phyloP scores from a whole-genome alignment of 2,888 invertebrate species.

The Cylloceria caligata region DNA sequence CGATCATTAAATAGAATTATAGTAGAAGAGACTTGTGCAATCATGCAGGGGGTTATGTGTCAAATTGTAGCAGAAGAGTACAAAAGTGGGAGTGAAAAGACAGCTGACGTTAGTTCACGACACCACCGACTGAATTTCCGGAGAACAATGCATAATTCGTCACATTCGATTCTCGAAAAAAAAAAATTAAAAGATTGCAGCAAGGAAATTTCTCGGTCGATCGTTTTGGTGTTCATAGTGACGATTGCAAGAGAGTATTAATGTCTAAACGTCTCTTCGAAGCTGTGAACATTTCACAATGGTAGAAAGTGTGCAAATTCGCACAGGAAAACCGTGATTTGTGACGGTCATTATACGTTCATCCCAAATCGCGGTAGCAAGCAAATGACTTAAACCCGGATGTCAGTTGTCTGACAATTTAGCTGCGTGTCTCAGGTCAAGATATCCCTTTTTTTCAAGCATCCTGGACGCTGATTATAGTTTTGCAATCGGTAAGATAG shows the following conservation, averaged over 20 bases:
- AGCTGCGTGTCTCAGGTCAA: slow-evolving; percentile 5
- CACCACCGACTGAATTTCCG: neutral
- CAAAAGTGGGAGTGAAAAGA: slow-evolving; percentile 7
- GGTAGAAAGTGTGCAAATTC: slow-evolving; percentile 13
- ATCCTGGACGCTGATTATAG: slow-evolving; percentile 20
- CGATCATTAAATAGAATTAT: neutral
- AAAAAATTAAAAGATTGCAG: too few species aligned
- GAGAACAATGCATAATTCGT: too few species aligned
- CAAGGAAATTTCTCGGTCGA: neutral
- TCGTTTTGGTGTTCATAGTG: neutral
- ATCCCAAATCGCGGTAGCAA: too few species aligned
- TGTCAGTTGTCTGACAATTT: slow-evolving; percentile 14
- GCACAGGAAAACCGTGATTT: slow-evolving; percentile 17
- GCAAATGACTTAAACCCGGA: slow-evolving; percentile 15
- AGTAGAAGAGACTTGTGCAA: slow-evolving; percentile 7
- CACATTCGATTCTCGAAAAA: too few species aligned
- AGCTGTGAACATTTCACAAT: slow-evolving; percentile 1
- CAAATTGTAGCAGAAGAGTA: slow-evolving; percentile 48
- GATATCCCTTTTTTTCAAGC: slow-evolving; percentile 12
- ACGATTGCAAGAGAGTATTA: neutral
- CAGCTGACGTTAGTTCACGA: slow-evolving; percentile 19
- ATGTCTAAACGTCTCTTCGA: neutral
- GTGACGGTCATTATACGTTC: neutral
- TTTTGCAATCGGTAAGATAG: slow-evolving; percentile 25
- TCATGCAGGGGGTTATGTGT: slow-evolving; percentile 54